Percentiles rank a stretch among this genome's conserved stretches.
Evolutionary conservation across 2,113 vertebrate genomes (phyloP).

Genomic region (Eubucco bourcierii): DNA sequence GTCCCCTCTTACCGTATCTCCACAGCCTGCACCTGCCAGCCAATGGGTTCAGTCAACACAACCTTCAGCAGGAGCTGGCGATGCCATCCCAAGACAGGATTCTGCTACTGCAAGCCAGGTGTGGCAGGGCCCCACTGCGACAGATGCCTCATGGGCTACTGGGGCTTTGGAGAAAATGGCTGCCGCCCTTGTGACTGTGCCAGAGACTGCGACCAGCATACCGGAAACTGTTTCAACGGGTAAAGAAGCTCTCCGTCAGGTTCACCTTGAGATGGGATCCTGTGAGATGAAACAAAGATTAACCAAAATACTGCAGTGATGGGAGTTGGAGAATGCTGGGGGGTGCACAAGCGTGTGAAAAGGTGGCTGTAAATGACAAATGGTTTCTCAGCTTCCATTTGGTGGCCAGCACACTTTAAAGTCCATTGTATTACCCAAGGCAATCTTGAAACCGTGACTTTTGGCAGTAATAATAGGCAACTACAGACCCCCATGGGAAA

Average conservation of each 20-base stretch:
- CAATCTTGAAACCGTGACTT: not conserved
- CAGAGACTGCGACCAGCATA: constrained; percentile 78
- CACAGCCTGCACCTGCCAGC: constrained; percentile 85
- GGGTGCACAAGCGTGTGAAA: not conserved
- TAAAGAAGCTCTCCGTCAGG: constrained; percentile 28
- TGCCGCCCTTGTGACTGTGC: constrained; percentile 83
- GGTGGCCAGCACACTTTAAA: not conserved
- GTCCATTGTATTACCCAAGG: not conserved
- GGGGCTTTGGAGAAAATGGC: constrained; percentile 84
- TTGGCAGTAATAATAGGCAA: not conserved
- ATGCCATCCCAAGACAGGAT: constrained; percentile 86
- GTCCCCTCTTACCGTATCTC: not conserved
- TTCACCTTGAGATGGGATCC: not conserved
- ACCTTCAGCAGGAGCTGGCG: constrained; percentile 67
- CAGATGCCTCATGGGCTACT: constrained; percentile 83
- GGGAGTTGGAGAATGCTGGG: not conserved
- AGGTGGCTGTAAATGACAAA: not conserved
- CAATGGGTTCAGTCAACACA: constrained; percentile 72
- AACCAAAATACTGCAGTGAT: not conserved
- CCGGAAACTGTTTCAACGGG: constrained; percentile 81
- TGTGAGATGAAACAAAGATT: not conserved
- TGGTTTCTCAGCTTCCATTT: not conserved
- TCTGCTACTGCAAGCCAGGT: constrained; percentile 86
- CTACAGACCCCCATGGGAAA: not conserved
- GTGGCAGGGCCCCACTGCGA: constrained; percentile 80